Evolutionary conservation across 1,140 invertebrate species (phyloP).

Genomic region (Calephelis nemesis): DNA sequence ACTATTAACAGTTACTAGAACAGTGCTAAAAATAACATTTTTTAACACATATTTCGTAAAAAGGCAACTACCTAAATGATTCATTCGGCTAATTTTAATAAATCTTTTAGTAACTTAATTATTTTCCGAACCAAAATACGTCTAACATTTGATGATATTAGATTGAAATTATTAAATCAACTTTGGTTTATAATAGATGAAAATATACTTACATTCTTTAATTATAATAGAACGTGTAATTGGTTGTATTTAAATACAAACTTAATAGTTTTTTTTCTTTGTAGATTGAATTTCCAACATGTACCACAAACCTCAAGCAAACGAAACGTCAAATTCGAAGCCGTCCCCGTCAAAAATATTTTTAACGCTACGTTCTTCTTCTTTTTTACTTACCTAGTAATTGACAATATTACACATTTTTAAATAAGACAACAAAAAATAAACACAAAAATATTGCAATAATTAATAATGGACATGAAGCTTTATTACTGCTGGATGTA

Average conservation of each 20-base stretch:
- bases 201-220: neutral
- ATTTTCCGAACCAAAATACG: slow-evolving; percentile 12
- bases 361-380: neutral
- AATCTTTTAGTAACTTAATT: slow-evolving; percentile 7
- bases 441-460: too few species aligned
- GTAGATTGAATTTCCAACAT: slow-evolving; percentile 10
- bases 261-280: slow-evolving; percentile 1
- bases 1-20: neutral
- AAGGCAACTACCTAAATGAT: neutral
- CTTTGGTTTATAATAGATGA: neutral
- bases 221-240: neutral
- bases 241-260: slow-evolving; percentile 9
- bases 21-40: neutral
- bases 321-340: slow-evolving; percentile 7
- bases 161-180: neutral
- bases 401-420: neutral
- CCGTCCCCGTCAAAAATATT: neutral
- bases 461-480: too few species aligned
- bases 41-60: neutral
- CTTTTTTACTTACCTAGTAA: neutral
- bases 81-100: neutral
- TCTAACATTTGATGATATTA: neutral
- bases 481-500: too few species aligned
- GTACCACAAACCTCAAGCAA: slow-evolving; percentile 9
- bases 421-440: too few species aligned